Evolutionary conservation across 2,888 invertebrate genomes (phyloP).

Genomic region (Selenia dentaria): DNA sequence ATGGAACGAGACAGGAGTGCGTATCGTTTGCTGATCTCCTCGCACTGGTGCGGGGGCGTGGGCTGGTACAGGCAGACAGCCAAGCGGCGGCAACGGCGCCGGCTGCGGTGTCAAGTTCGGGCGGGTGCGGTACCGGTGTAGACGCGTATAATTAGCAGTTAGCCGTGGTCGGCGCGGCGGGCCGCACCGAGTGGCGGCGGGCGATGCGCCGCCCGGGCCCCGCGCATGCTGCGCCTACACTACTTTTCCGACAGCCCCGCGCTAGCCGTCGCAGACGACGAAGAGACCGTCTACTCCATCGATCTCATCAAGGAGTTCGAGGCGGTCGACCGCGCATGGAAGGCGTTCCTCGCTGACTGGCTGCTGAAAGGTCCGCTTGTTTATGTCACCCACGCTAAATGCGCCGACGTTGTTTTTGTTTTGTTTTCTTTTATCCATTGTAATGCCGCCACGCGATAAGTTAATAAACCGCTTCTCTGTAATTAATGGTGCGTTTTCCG

Average conservation of each 20-base stretch:
- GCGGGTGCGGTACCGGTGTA: conserved; percentile 42
- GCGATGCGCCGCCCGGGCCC: conserved; percentile 76
- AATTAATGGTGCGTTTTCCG: not conserved
- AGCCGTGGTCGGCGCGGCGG: conserved; percentile 80
- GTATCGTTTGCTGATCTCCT: conserved; percentile 44
- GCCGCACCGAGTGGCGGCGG: conserved; percentile 74
- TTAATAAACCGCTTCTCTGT: not conserved
- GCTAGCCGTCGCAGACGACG: conserved; percentile 86
- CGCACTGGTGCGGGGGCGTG: conserved; percentile 33
- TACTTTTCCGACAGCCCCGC: conserved; percentile 92
- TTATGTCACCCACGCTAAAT: conserved; percentile 61
- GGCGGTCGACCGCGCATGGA: conserved; percentile 90
- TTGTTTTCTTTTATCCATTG: conserved; percentile 37
- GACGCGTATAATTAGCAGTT: conserved; percentile 77
- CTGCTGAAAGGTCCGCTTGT: conserved; percentile 81
- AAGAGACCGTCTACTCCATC: conserved; percentile 88
- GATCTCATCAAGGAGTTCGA: conserved; percentile 96
- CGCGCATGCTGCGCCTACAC: conserved; percentile 92
- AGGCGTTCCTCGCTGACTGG: conserved; percentile 89
- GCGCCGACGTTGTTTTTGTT: conserved; percentile 45
- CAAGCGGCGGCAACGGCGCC: conserved; percentile 46
- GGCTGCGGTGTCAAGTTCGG: conserved; percentile 41
- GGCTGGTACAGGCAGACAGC: conserved; percentile 50
- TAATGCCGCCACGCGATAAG: conserved; percentile 7
- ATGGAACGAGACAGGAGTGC: conserved; percentile 16